Evolutionary conservation across 1,140 invertebrate species (phyloP), one percentile per base, ranked within the genome.

Genomic region (Halyomorpha halys): DNA sequence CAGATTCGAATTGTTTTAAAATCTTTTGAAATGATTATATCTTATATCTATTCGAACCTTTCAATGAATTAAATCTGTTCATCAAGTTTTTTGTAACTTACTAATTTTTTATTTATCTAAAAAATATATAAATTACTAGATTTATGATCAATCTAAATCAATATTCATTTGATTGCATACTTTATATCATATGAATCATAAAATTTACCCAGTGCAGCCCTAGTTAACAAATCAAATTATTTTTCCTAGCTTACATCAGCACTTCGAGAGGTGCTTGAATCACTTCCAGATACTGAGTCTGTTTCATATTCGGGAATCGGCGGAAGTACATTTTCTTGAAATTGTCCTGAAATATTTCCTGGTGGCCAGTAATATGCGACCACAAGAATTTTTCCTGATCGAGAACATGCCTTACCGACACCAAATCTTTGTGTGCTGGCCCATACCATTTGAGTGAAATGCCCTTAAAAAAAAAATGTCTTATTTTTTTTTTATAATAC

Each of bases 371-470:
- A 94, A 73, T 88, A 87, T 2, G 87, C 89, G 0, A 92, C 89
- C 0, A 91, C 87, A 62, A 87, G 82, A 8, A 86, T 78, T 70
- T 86, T 87, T 14, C 89, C 89, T 13, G 83, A 83, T 8, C 84
- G 76, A 23, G 83, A 86, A 53, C 84, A 80, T 0, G 89, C 89
- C 73, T 88, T 88, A 16, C 90, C 90, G 4, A 94, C 82, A 0
- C 92, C 92, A 70, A 94, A 83, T 70, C 86, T 80, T 51, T 81
- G 81, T 9, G 86, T 88, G 8, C 77, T 82, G 30, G 83, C 83
- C 92, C 92, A 96, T 16, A 95, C 86, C 72, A 96, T 78, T 77
- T 95, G 91, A 0, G 91, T 92, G 74, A 94, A 95, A 72, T 94
- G 89, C 70, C 89, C 90, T 90, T 3, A 1, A 25, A 19, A 49